Base-by-base conservation (phyloP, 2,113 vertebrate genomes). In the Oryzias curvinotus region DNA sequence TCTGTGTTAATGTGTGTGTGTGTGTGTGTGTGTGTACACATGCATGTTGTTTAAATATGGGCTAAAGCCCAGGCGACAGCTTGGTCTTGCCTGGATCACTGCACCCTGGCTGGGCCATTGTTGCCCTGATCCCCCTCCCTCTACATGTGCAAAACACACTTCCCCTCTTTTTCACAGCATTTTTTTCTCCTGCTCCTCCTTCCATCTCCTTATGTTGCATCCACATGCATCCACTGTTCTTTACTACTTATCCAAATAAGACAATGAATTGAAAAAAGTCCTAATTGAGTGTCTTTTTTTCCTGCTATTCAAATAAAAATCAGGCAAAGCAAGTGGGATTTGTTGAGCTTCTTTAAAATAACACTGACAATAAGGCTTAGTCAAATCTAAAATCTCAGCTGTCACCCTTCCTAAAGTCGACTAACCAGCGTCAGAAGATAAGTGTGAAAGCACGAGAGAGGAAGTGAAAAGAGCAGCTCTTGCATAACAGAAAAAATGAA, bases 71-170 rank as follows among this genome's bases (percentile, higher is more conserved):
- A 79, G 82, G 82, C 65, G 65, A 91, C 91, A 92, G 90, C 86
- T 92, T 88, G 91, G 80, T 78, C 85, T 79, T 91, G 65, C 79
- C 82, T 87, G 90, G 80, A 88, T 92, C 88, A 90, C 75, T 91
- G 88, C 76, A 86, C 79, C 65, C 76, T 84, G 82, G 77, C 83
- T 73, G 73, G 65, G 47, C 73, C 71, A 80, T 87, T 91, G 88
- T 89, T 88, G 77, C 75, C 81, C 58, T 58, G 62, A 78, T 51
- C 58, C 47, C 14, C 67, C 19, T 49, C 28, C 15, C 14, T 42
- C 60, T 56, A 66, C 72, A 79, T 53, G 65, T 54, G 70, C 42
- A 71, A 46, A 65, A 6, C 62, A 80, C 57, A 71, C 71, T 62
- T 56, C 59, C 68, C 55, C 65, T 67, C 17, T 19, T 52, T 45